Base-by-base conservation (phyloP, 2,888 invertebrate genomes). In the Ormyrus rosae region DNA sequence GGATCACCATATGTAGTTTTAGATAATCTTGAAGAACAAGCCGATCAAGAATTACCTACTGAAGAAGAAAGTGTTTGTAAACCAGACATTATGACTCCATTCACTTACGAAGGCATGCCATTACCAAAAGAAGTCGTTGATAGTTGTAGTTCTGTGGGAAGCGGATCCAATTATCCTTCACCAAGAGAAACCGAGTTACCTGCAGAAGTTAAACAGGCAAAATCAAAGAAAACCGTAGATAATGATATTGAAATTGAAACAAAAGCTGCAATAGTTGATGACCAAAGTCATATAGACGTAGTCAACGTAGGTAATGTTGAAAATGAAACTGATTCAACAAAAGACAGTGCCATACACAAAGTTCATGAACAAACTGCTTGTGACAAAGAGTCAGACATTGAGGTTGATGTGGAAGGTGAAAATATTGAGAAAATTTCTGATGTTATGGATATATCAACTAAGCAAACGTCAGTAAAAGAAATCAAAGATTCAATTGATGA, bases 71-170 rank as follows among this genome's bases (percentile, higher is more conserved):
- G n/a, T 10, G 7, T 46, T 9, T 13, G 60, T 45, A 83, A 83
- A 71, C 79, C 68, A 13, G 80, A 80, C 68, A 19, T 11, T n/a
- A 61, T 13, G 68, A 51, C 19, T 13, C 82, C 81, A 8, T 83
- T 83, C 55, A 83, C 80, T 58, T 81, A 74, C 13, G 83, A 83
- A 51, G 81, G 83, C 11, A 48, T 83, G 68, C 81, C 81, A 6
- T 55, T 83, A 8, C 76, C 81, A 11, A 81, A 79, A 69, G 81
- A 82, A 50, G 45, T 78, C 5, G 51, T 80, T 1, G 81, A 82
- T 48, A 81, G 67, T 19, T 83, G 72, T n/a, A 78, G 81, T 76
- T 82, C 78, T 7, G 50, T 78, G 9, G 80, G 75, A 48, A 80
- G 80, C 56, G 65, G 64, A 45, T 75, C 80, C 4, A 81, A 81